These are phyloP conservation scores for Brachionus manjavacas DNA, from an alignment of 1,140 invertebrate genomes.

Conservation along the genomic window DNA sequence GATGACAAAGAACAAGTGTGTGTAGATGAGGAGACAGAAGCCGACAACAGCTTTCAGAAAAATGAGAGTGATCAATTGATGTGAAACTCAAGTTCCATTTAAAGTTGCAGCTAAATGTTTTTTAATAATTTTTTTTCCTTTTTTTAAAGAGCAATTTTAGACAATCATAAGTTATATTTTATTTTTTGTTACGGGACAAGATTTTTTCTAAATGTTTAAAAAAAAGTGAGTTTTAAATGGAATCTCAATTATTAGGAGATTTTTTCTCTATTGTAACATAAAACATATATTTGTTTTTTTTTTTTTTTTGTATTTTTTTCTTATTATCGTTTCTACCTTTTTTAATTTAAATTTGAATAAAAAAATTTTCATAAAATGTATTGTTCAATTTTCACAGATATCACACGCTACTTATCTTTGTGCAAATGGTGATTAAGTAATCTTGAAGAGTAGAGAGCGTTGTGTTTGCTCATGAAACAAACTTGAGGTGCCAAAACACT, in stretches of 20 bases:
- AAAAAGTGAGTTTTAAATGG: conserved; percentile 13
- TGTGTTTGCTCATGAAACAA: background rate
- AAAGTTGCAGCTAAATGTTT: background rate
- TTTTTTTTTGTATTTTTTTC: background rate
- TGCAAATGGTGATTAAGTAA: background rate
- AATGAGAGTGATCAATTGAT: background rate
- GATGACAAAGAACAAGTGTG: background rate
- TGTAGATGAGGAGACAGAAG: background rate
- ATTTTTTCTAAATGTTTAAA: conserved; percentile 16
- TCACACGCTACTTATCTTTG: background rate
- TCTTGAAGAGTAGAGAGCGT: background rate
- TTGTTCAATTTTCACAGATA: background rate
- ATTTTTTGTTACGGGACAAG: background rate
- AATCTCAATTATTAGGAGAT: background rate
- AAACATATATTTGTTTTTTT: background rate
- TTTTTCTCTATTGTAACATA: conserved; percentile 19
- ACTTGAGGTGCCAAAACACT: background rate
- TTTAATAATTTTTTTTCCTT: background rate
- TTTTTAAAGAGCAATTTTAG: background rate
- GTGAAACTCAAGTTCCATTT: background rate
- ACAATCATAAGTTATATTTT: conserved; percentile 13
- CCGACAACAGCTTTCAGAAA: background rate
- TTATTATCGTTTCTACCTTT: background rate
- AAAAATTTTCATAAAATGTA: background rate
- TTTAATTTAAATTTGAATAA: conserved; percentile 6